A percentile compares a stretch with the other conserved stretches of the same genome.
These are phyloP conservation scores for Oncorhynchus clarkii DNA, from an alignment of 2,113 vertebrate species.

Conservation along the genomic window DNA sequence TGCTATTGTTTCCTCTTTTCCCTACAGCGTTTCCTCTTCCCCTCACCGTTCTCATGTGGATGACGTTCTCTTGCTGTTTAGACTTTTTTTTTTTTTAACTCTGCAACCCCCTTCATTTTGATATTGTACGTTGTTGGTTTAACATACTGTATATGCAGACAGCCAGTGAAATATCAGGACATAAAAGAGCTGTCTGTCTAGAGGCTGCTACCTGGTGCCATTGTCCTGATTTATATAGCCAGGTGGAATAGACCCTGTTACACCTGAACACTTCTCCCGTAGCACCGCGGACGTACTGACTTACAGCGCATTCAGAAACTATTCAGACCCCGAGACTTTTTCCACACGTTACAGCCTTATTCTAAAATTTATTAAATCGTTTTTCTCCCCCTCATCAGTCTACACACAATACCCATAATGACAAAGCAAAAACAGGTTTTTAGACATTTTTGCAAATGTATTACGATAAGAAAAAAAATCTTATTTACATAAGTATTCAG, in stretches of 20 bases:
- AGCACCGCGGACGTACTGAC: no score
- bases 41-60: neutral
- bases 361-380: no score
- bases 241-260: constrained; percentile 39
- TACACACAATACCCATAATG: no score
- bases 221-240: constrained; percentile 52
- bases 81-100: neutral
- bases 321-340: no score
- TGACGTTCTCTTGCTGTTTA: neutral
- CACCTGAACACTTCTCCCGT: constrained; percentile 10
- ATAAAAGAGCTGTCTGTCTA: constrained; percentile 25
- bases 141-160: constrained; percentile 6
- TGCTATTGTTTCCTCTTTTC: neutral
- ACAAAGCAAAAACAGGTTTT: constrained; percentile 30
- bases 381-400: no score
- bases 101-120: neutral
- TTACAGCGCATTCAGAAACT: no score
- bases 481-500: no score
- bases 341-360: no score
- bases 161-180: constrained; percentile 32
- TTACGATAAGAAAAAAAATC: no score
- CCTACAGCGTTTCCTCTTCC: neutral
- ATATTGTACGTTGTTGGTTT: constrained; percentile 11
- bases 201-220: constrained; percentile 30
- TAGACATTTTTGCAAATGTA: no score